Base-by-base conservation (phyloP, 2,113 vertebrate genomes). In the Gymnocephalus cernua region DNA sequence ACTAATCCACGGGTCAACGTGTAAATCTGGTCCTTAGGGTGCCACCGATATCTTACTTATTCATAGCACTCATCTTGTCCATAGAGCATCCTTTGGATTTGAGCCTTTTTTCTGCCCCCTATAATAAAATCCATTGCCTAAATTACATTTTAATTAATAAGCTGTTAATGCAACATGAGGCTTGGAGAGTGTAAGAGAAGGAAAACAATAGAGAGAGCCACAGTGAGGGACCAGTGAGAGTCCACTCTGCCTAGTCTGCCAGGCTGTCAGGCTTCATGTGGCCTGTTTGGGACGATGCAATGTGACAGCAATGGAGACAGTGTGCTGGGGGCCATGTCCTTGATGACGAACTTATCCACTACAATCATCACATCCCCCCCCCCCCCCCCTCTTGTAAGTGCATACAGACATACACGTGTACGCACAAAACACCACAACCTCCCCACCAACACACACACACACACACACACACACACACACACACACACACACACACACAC, bases 301-400 rank as follows among this genome's bases (percentile, higher is more conserved):
- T 83, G 91, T 94, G 95, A 95, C 93, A 92, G 93, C 89, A 69
- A 62, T 86, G 85, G 87, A 94, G 90, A 90, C 85, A 75, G 69
- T 74, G 85, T 58, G 88, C 93, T 90, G 73, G 74, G 62, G 87
- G 92, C 89, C 88, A 89, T 93, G 92, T 95, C 94, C 92, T 92
- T 90, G 85, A 82, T 86, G 88, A 82, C 86, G 82, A 84, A 91
- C 88, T 93, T 92, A 88, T 86, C 84, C 86, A 80, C 76, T 63
- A 85, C 85, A 79, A 89, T 93, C 92, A 85, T 77, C 74, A 62
- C 67, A 44, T 45, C 64, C 16, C 57, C 77, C 57, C 48, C 38
- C n/a, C 27, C 67, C 35, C 35, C 35, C 35, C 8, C 29, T 29
- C 29, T 35, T 79, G 65, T 66, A 48, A 67, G 74, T 62, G 66